Conservation (phyloP, 2,888 invertebrate genomes). For the Caenorhabditis imperialis region DNA sequence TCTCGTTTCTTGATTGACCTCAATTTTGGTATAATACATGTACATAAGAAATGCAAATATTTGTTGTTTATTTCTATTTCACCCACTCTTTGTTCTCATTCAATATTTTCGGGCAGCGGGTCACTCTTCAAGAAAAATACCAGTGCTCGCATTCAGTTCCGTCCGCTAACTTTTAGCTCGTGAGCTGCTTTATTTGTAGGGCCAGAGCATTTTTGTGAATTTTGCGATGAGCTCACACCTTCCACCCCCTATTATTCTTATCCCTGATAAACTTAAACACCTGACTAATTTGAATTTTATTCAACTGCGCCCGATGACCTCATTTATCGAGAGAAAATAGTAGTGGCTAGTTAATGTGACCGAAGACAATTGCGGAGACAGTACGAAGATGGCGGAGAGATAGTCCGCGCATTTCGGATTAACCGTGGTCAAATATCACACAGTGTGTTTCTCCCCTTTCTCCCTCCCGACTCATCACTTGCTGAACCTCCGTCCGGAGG, state of each 20-base stretch:
- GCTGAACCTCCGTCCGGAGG: constrained; percentile 31
- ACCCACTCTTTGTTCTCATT: constrained; percentile 18
- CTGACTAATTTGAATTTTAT: constrained; percentile 49
- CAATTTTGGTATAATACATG: constrained; percentile 50
- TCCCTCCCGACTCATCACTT: constrained; percentile 46
- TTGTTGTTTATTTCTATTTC: constrained; percentile 46
- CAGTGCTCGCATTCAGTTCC: background rate
- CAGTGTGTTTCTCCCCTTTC: constrained; percentile 19
- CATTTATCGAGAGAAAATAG: constrained; percentile 44
- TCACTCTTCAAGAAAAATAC: no score
- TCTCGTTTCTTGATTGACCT: constrained; percentile 51
- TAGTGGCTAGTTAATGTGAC: constrained; percentile 45
- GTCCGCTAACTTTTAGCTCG: constrained; percentile 3
- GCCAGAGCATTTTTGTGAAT: no score
- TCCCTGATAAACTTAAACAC: constrained; percentile 7
- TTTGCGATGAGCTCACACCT: no score
- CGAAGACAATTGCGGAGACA: constrained; percentile 52
- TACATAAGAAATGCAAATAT: constrained; percentile 53
- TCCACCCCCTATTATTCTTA: no score
- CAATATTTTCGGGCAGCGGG: no score
- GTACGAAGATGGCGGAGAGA: constrained; percentile 52
- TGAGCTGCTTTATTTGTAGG: background rate
- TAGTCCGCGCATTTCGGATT: constrained; percentile 53
- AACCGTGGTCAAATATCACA: constrained; percentile 55
- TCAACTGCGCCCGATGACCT: constrained; percentile 46